phyloP scores from a whole-genome alignment of 2,888 invertebrate genomes.

The Alsophila aescularia region DNA sequence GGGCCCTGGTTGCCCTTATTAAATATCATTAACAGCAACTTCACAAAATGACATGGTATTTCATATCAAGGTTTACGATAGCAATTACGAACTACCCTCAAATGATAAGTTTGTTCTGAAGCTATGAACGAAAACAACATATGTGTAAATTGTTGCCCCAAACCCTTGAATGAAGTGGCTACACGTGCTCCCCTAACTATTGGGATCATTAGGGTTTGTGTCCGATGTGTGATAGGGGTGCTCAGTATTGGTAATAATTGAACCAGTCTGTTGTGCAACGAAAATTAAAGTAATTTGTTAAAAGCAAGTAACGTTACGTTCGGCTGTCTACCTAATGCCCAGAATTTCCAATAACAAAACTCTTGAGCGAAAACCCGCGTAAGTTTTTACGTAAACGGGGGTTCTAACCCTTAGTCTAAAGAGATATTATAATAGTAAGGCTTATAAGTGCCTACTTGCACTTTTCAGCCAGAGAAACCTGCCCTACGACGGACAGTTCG shows the following conservation, averaged over 20 bases:
- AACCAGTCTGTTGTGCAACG: background rate
- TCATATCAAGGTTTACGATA: too few species aligned
- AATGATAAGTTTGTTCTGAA: background rate
- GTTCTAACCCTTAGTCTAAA: too few species aligned
- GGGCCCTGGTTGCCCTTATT: background rate
- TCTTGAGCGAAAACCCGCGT: too few species aligned
- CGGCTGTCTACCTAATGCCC: too few species aligned
- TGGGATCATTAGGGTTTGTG: conserved; percentile 15
- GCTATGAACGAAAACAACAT: conserved; percentile 1
- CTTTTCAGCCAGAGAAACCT: too few species aligned
- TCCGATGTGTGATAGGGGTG: conserved; percentile 12
- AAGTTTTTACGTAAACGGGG: too few species aligned
- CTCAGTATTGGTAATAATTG: conserved; percentile 4
- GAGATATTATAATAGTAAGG: too few species aligned
- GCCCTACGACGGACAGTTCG: too few species aligned
- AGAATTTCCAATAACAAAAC: too few species aligned
- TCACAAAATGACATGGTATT: background rate
- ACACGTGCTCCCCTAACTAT: conserved; percentile 20
- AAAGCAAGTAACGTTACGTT: too few species aligned
- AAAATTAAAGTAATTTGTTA: background rate
- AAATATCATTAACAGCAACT: background rate
- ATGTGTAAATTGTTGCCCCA: conserved; percentile 8
- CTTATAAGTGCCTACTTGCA: too few species aligned
- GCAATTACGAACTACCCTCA: too few species aligned
- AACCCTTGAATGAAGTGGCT: conserved; percentile 22